phyloP scores from a whole-genome alignment of 2,888 invertebrate species.

The Aethes cnicana region DNA sequence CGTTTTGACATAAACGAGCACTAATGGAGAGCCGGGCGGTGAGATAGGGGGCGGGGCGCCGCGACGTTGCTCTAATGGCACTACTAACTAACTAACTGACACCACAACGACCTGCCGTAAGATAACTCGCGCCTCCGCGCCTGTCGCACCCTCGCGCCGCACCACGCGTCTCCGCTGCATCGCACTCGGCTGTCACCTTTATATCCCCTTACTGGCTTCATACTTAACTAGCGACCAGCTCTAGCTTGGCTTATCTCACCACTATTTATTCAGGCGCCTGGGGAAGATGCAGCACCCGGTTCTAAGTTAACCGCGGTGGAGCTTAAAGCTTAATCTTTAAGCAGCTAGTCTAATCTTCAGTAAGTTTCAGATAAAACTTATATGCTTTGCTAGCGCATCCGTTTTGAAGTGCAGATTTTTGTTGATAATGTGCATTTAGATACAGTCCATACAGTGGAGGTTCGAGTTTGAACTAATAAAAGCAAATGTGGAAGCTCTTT shows the following conservation, averaged over 20 bases:
- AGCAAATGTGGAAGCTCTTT: neutral
- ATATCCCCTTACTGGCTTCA: slow-evolving; percentile 32
- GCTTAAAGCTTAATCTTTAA: slow-evolving; percentile 28
- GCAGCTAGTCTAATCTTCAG: slow-evolving; percentile 27
- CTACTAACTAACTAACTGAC: slow-evolving; percentile 72
- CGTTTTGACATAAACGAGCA: slow-evolving; percentile 69
- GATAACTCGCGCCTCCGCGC: slow-evolving; percentile 42
- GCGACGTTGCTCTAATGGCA: slow-evolving; percentile 65
- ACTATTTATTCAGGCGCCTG: slow-evolving; percentile 31
- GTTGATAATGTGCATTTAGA: slow-evolving; percentile 1
- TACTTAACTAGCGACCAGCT: slow-evolving; percentile 31
- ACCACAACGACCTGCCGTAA: slow-evolving; percentile 60
- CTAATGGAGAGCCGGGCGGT: slow-evolving; percentile 61
- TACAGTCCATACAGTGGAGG: no score
- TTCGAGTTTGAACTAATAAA: slow-evolving; percentile 10
- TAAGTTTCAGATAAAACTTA: slow-evolving; percentile 14
- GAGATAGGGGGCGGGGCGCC: slow-evolving; percentile 54
- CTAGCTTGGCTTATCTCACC: slow-evolving; percentile 28
- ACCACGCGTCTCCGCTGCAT: slow-evolving; percentile 31
- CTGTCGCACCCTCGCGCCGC: slow-evolving; percentile 34
- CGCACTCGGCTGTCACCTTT: slow-evolving; percentile 49
- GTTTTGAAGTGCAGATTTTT: slow-evolving; percentile 13
- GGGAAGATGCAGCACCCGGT: slow-evolving; percentile 27
- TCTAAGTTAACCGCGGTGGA: slow-evolving; percentile 26
- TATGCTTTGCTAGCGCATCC: slow-evolving; percentile 6